phyloP scores from a whole-genome alignment of 2,888 invertebrate species.

The Andrena chrysosceles region DNA sequence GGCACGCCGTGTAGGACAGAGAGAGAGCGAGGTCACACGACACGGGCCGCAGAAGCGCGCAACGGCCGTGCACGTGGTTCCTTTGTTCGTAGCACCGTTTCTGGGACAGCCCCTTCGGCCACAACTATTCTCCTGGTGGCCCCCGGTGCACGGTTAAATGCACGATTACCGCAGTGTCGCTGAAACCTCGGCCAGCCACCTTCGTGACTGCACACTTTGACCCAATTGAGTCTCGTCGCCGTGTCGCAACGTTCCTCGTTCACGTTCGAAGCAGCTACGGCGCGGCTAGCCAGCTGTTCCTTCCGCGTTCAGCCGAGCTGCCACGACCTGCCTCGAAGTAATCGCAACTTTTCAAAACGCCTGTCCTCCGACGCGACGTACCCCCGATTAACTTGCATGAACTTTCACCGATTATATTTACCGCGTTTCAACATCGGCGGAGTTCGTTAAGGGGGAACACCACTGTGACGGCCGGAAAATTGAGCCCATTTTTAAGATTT shows the following conservation, averaged over 20 bases:
- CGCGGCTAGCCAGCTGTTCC: conserved; percentile 36
- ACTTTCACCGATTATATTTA: conserved; percentile 49
- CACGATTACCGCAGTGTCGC: conserved; percentile 59
- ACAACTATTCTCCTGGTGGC: conserved; percentile 60
- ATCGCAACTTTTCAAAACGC: conserved; percentile 40
- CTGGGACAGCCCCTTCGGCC: conserved; percentile 63
- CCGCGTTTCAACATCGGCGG: conserved; percentile 1
- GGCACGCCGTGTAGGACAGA: not conserved
- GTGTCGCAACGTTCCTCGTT: conserved; percentile 54
- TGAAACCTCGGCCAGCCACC: conserved; percentile 65
- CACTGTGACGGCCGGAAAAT: no score
- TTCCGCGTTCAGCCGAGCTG: conserved; percentile 50
- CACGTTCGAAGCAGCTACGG: conserved; percentile 7
- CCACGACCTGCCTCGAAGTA: conserved; percentile 44
- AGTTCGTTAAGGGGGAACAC: not conserved
- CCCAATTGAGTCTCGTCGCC: conserved; percentile 67
- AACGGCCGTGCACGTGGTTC: conserved; percentile 62
- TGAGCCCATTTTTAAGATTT: no score
- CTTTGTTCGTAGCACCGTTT: conserved; percentile 69
- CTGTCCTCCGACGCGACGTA: conserved; percentile 31
- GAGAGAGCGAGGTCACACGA: conserved; percentile 35
- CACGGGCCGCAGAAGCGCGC: conserved; percentile 44
- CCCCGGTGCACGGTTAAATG: conserved; percentile 60
- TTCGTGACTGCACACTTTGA: conserved; percentile 74
- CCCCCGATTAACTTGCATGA: conserved; percentile 36